phyloP scores from a whole-genome alignment of 2,888 invertebrate species.

The Philopedon plagiatum region DNA sequence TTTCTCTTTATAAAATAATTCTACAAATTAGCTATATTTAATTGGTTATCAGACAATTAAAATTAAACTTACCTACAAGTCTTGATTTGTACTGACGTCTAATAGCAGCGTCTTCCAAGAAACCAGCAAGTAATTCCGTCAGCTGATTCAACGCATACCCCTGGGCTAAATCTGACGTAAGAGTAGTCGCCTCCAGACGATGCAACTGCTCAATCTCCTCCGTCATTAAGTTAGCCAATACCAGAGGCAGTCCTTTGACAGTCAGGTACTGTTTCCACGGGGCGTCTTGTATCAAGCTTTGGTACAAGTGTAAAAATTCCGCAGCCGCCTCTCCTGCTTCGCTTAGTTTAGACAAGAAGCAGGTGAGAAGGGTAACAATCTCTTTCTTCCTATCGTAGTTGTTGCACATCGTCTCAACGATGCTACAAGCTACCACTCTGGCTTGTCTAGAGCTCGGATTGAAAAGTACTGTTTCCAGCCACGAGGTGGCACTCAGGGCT shows the following conservation, averaged over 20 bases:
- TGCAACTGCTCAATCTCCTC: constrained; percentile 91
- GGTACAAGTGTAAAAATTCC: constrained; percentile 91
- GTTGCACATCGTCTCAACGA: constrained; percentile 87
- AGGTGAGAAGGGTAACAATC: constrained; percentile 89
- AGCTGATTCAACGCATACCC: constrained; percentile 90
- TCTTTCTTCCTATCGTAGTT: constrained; percentile 78
- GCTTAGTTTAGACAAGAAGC: constrained; percentile 89
- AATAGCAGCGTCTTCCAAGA: constrained; percentile 89
- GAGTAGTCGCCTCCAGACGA: constrained; percentile 90
- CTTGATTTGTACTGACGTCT: constrained; percentile 86
- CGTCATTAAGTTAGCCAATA: constrained; percentile 88
- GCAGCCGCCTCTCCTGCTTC: constrained; percentile 92
- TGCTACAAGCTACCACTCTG: constrained; percentile 89
- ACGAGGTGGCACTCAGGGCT: constrained; percentile 79
- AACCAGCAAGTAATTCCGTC: constrained; percentile 89
- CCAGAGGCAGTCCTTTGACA: constrained; percentile 81
- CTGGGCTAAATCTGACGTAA: constrained; percentile 94
- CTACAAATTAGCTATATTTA: no score
- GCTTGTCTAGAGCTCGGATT: constrained; percentile 92
- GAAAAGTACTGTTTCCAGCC: constrained; percentile 94
- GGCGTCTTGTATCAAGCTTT: constrained; percentile 85
- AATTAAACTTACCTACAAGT: constrained; percentile 41
- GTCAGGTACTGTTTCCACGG: constrained; percentile 97
- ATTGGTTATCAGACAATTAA: not conserved
- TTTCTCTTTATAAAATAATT: no score